Conservation (phyloP, 2,797 vertebrate species). For the Lagodon rhomboides region DNA sequence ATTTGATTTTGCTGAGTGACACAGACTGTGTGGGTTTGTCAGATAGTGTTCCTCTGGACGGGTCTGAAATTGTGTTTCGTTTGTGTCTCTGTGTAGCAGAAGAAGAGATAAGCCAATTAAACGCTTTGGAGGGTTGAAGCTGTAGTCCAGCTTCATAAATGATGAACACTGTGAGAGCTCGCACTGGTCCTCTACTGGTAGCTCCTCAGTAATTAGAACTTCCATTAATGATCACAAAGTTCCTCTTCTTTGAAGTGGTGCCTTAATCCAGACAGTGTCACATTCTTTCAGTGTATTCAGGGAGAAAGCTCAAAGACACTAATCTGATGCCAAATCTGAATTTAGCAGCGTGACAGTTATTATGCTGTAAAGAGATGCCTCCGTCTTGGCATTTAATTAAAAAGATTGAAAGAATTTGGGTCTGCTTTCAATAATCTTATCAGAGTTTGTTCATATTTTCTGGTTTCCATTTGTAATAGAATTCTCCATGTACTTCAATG, state of each 20-base stretch:
- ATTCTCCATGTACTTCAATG: slow-evolving; percentile 28
- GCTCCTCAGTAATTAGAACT: slow-evolving; percentile 81
- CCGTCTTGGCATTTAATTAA: slow-evolving; percentile 72
- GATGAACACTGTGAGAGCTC: slow-evolving; percentile 68
- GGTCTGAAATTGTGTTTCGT: slow-evolving; percentile 53
- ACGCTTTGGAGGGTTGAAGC: slow-evolving; percentile 74
- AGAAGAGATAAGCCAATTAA: slow-evolving; percentile 78
- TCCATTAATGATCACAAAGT: slow-evolving; percentile 83
- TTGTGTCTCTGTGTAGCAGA: slow-evolving; percentile 61
- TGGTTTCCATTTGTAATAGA: slow-evolving; percentile 37
- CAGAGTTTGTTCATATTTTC: slow-evolving; percentile 46
- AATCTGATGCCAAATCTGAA: slow-evolving; percentile 80
- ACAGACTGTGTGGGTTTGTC: slow-evolving; percentile 41
- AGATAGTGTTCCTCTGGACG: slow-evolving; percentile 43
- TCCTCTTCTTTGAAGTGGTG: slow-evolving; percentile 77
- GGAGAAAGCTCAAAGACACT: slow-evolving; percentile 74
- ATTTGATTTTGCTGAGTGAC: slow-evolving; percentile 30
- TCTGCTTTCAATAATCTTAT: slow-evolving; percentile 44
- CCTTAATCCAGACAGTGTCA: slow-evolving; percentile 79
- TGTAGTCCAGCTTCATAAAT: slow-evolving; percentile 77
- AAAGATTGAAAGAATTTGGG: slow-evolving; percentile 57
- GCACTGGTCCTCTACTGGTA: slow-evolving; percentile 69
- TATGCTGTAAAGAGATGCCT: slow-evolving; percentile 66
- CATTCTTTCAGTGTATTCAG: slow-evolving; percentile 78
- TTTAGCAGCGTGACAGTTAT: slow-evolving; percentile 65